Evolutionary conservation across 64 coral and sea anemone species (phyloP).

Genomic region (Stylophora pistillata): DNA sequence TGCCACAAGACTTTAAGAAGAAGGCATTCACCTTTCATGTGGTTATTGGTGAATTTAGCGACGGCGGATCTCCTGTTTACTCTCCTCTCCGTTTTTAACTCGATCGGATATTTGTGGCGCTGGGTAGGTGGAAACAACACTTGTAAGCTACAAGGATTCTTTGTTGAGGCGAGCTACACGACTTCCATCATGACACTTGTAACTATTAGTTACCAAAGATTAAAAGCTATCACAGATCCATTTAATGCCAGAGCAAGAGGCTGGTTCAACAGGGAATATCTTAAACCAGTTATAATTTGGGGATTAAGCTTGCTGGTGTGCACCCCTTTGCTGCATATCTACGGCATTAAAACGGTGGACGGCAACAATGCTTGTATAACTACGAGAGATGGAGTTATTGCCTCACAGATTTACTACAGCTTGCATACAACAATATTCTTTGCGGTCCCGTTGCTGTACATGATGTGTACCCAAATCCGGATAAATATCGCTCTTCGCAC

Average conservation of each 20-base stretch:
- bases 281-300: not conserved
- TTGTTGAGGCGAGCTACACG: slow-evolving; percentile 47
- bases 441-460: not conserved
- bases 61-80: slow-evolving; percentile 44
- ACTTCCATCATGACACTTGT: slow-evolving; percentile 45
- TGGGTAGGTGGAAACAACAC: slow-evolving; percentile 28
- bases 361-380: not conserved
- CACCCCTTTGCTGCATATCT: not conserved
- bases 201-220: slow-evolving; percentile 21
- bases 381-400: not conserved
- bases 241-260: not conserved
- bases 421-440: not conserved
- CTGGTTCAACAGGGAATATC: not conserved
- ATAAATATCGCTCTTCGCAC: not conserved
- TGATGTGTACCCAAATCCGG: not conserved
- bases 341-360: not conserved
- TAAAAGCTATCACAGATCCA: slow-evolving; percentile 2
- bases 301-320: not conserved
- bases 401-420: not conserved
- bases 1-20: slow-evolving; percentile 12
- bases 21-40: not conserved
- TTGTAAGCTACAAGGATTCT: slow-evolving; percentile 40
- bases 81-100: slow-evolving; percentile 15
- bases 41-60: slow-evolving; percentile 50
- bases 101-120: not conserved